phyloP scores from a whole-genome alignment of 2,888 invertebrate genomes.

The Octonoba sinensis region DNA sequence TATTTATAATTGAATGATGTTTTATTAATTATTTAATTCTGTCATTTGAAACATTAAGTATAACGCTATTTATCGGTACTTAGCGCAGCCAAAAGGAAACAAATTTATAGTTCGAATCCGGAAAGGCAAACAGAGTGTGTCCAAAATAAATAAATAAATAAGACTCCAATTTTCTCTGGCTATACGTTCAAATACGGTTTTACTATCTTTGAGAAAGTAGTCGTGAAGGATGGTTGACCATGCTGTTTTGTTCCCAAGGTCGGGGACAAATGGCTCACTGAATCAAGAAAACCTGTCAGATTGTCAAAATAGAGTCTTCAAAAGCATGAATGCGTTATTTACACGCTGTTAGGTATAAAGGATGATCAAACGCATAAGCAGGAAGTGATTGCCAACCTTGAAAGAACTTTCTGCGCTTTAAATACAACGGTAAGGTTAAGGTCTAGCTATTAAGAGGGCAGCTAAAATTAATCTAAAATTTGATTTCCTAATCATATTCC shows the following conservation, averaged over 20 bases:
- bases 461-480: too few species aligned
- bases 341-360: slow-evolving; percentile 15
- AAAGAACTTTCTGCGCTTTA: slow-evolving; percentile 5
- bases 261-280: background rate
- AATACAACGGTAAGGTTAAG: slow-evolving; percentile 1
- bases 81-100: too few species aligned
- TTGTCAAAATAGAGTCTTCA: background rate
- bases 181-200: slow-evolving; percentile 5
- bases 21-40: too few species aligned
- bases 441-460: background rate
- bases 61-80: too few species aligned
- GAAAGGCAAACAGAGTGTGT: too few species aligned
- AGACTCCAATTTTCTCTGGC: slow-evolving; percentile 2
- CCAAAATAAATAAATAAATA: slow-evolving; percentile 1
- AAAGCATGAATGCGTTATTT: slow-evolving; percentile 17
- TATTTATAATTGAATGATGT: too few species aligned
- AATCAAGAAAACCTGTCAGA: slow-evolving; percentile 1
- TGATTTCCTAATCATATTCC: too few species aligned
- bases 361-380: background rate
- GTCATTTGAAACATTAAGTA: too few species aligned
- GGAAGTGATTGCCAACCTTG: background rate
- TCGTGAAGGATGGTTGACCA: slow-evolving; percentile 18
- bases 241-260: slow-evolving; percentile 5
- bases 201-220: slow-evolving; percentile 1
- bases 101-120: too few species aligned